These are phyloP conservation scores for Mallotus villosus DNA, from an alignment of 2,797 vertebrate species.

Conservation along the genomic window DNA sequence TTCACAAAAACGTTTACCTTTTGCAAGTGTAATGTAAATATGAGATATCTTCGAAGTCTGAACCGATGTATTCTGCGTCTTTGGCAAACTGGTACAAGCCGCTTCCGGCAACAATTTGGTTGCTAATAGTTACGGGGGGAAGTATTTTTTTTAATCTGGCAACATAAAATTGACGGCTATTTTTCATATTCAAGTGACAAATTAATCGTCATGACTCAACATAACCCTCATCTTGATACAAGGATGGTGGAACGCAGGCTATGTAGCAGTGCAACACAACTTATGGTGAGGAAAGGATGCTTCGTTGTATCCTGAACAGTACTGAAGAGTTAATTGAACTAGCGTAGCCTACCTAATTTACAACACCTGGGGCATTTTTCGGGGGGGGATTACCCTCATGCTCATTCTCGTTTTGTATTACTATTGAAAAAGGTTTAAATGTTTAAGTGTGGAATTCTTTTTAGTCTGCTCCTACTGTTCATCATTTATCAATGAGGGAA, in stretches of 20 bases:
- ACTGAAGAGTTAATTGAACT: not conserved
- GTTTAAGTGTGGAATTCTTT: not conserved
- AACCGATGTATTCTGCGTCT: not conserved
- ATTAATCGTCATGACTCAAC: not conserved
- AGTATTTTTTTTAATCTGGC: not conserved
- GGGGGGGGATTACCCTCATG: too few species aligned
- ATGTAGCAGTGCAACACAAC: not conserved
- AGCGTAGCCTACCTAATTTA: not conserved
- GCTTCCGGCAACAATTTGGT: slow-evolving; percentile 55
- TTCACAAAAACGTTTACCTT: too few species aligned
- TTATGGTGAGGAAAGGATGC: not conserved
- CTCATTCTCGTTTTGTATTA: not conserved
- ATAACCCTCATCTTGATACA: not conserved
- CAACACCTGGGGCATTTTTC: not conserved
- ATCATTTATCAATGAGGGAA: slow-evolving; percentile 6
- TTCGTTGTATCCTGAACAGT: not conserved
- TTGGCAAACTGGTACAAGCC: too few species aligned
- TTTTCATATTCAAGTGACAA: not conserved
- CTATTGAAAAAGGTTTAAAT: not conserved
- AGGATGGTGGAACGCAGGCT: not conserved
- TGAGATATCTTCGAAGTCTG: not conserved
- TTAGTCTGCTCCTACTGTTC: not conserved
- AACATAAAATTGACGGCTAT: not conserved
- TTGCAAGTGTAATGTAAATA: too few species aligned
- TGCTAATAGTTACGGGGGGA: slow-evolving; percentile 56